These are phyloP conservation scores for Pelosia muscerda DNA, from an alignment of 2,888 invertebrate species.

Conservation along the genomic window DNA sequence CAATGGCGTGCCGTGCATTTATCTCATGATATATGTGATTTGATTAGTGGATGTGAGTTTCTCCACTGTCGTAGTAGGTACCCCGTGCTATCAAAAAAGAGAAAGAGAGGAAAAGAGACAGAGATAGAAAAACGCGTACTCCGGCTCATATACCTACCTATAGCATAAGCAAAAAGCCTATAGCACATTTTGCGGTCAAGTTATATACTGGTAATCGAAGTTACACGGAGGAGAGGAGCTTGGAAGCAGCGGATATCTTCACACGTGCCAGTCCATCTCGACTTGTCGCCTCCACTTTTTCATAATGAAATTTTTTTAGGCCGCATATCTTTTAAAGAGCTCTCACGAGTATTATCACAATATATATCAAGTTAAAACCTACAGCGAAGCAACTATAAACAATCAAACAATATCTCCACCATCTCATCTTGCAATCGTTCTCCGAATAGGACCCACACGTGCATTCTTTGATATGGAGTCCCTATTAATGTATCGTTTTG, in stretches of 20 bases:
- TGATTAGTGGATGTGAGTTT: too few species aligned
- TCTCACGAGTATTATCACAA: background rate
- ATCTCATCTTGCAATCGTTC: slow-evolving; percentile 17
- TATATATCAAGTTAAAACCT: background rate
- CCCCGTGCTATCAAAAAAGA: too few species aligned
- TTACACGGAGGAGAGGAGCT: too few species aligned
- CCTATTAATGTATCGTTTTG: slow-evolving; percentile 26
- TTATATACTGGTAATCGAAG: too few species aligned
- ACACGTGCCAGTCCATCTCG: background rate
- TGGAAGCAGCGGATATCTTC: background rate
- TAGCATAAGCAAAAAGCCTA: too few species aligned
- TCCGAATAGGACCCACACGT: slow-evolving; percentile 9
- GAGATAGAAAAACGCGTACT: too few species aligned
- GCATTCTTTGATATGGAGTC: slow-evolving; percentile 5
- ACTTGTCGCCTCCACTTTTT: background rate
- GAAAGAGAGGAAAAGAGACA: too few species aligned
- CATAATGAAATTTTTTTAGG: background rate
- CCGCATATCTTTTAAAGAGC: background rate
- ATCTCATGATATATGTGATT: too few species aligned
- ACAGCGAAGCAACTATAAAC: background rate
- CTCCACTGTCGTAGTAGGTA: too few species aligned
- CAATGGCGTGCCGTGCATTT: too few species aligned
- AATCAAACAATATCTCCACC: slow-evolving; percentile 10
- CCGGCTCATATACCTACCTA: too few species aligned
- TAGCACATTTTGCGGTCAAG: too few species aligned